phyloP scores from a whole-genome alignment of 2,113 vertebrate genomes.

The Eubucco bourcierii region DNA sequence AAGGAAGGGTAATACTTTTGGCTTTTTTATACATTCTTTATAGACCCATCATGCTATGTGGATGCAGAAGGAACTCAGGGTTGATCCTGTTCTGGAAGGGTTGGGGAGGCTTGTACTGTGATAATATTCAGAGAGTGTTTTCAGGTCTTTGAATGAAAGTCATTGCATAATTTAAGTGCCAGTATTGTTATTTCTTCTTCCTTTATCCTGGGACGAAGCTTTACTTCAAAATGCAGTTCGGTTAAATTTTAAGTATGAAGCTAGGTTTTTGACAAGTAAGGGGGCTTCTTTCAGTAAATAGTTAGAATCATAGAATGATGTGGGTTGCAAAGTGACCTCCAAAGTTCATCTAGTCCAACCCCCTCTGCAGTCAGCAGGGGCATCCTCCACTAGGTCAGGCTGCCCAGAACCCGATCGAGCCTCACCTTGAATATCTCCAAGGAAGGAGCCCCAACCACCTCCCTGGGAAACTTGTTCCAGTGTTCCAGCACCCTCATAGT shows the following conservation, averaged over 20 bases:
- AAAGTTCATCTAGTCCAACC: too few species aligned
- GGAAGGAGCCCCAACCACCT: too few species aligned
- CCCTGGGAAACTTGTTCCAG: too few species aligned
- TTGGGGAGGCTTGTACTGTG: not conserved
- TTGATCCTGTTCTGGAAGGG: not conserved
- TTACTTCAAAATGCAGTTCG: not conserved
- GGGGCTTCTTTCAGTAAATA: not conserved
- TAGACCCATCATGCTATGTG: not conserved
- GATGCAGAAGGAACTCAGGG: not conserved
- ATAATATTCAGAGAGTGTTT: not conserved
- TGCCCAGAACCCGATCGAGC: too few species aligned
- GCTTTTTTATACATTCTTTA: not conserved
- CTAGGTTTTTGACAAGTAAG: not conserved
- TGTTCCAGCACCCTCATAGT: too few species aligned
- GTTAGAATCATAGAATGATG: too few species aligned
- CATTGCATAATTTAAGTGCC: not conserved
- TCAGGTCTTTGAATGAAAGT: slow-evolving; percentile 23
- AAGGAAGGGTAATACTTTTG: not conserved
- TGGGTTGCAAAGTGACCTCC: too few species aligned
- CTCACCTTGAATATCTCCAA: too few species aligned
- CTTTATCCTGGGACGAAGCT: not conserved
- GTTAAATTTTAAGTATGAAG: not conserved
- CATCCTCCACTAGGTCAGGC: too few species aligned
- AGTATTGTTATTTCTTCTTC: slow-evolving; percentile 23
- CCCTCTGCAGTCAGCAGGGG: too few species aligned